phyloP scores from a whole-genome alignment of 2,797 vertebrate species.

The Pipistrellus kuhlii region DNA sequence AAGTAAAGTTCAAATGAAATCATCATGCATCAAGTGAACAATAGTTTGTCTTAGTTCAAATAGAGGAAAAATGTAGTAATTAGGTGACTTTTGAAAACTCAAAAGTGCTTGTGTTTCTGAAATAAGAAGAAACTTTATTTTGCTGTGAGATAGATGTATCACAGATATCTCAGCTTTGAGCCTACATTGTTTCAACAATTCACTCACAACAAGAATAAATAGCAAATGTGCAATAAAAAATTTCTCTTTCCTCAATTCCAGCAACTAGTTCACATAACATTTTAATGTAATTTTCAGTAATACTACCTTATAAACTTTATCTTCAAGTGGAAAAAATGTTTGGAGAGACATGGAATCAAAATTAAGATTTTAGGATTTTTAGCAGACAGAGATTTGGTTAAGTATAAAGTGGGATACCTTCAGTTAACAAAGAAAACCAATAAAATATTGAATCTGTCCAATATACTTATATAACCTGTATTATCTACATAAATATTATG shows the following conservation, averaged over 20 bases:
- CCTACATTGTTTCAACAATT: background rate
- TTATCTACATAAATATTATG: background rate
- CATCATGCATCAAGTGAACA: background rate
- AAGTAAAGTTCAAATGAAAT: conserved; percentile 25
- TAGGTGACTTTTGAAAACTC: background rate
- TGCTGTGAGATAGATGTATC: background rate
- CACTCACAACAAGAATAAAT: background rate
- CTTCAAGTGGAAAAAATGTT: background rate
- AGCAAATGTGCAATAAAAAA: conserved; percentile 56
- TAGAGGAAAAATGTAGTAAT: conserved; percentile 10
- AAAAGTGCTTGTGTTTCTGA: background rate
- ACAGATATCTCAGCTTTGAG: background rate
- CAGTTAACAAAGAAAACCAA: conserved; percentile 30
- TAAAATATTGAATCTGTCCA: conserved; percentile 3
- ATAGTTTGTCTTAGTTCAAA: background rate
- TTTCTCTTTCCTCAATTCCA: background rate
- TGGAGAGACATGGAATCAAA: background rate
- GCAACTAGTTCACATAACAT: background rate
- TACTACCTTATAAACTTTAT: background rate
- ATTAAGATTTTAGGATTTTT: background rate
- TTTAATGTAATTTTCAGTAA: conserved; percentile 39
- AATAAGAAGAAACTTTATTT: background rate
- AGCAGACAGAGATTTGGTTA: conserved; percentile 3
- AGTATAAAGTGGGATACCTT: background rate
- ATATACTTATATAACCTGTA: background rate